Evolutionary conservation across 2,888 invertebrate genomes (phyloP), one percentile per base, ranked within the genome.

Genomic region (Isoperla grammatica): DNA sequence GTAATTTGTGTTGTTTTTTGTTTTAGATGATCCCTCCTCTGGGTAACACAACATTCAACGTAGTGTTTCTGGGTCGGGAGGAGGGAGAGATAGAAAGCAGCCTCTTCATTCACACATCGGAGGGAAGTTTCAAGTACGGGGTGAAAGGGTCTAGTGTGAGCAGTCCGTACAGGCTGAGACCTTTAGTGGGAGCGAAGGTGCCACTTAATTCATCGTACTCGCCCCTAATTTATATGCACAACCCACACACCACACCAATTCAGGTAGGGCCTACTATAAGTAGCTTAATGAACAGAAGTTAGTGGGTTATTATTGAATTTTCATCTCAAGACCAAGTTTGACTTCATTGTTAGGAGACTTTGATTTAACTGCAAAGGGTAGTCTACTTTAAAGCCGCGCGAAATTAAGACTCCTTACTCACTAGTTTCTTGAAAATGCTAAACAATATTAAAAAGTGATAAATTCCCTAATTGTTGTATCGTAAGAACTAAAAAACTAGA

Each of bases 41-140:
- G 68, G 91, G 90, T 64, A 95, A 95, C 75, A 96, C 97, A 65
- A 87, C 93, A 64, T 95, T 98, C 78, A 94, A 89, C 79, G 93
- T 98, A 70, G 93, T 96, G 67, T 97, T 95, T 79, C 81, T 98
- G 69, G 95, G 96, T 37, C 83, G 96, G 70, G 88, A 89, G 75
- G 88, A 92, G 76, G 96, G 95, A 64, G 84, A 83, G 70, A 87
- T 91, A 66, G 84, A 90, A 74, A 90, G 93, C 73, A 87, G 86
- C 73, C 83, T 98, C 71, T 90, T 88, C 76, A 90, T 98, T 71
- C 95, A 96, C 77, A 96, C 97, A 39, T 94, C 95, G 63, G 87
- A 89, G 74, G 97, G 97, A 65, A 87, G 90, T 68, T 86, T 92
- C 73, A 88, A 88, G 75, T 92, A 94, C 75, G 83, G 86, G 71